Evolutionary conservation across 2,797 vertebrate species (phyloP), one percentile per base, ranked within the genome.

Genomic region (Phrynocephalus forsythii): DNA sequence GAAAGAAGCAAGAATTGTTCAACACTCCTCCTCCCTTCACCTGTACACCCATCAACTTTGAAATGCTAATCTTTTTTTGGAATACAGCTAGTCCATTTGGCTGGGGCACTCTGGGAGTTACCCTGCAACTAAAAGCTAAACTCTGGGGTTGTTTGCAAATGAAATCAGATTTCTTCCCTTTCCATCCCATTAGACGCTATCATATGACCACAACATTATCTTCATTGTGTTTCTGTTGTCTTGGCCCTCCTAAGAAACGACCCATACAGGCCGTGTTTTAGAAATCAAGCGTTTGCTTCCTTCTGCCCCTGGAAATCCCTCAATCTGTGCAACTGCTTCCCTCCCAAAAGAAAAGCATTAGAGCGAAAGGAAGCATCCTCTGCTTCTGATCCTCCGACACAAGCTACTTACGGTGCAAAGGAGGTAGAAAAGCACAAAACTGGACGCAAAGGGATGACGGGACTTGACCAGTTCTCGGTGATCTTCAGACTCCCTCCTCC

Each of bases 361-460:
- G 44, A 80, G 26, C 6, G 11, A 33, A 79, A 20, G 44, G 30
- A 5, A 44, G 52, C 15, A 1, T n/a, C 6, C 6, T 38, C 3
- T 8, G 7, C 6, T 3, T 38, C 3, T 8, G 7, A 30, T 73
- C 16, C 22, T 33, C 30, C 16, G n/a, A 20, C 26, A 52, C n/a
- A 26, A 67, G 69, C 18, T 82, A 89, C 87, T 89, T 76, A 86
- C 88, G 44, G 52, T 63, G 30, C 13, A 44, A 24, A 86, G 4
- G 87, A 76, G 77, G 83, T 81, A 67, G 76, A 67, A 50, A 24
- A 24, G 24, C 18, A 44, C 10, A 52, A 26, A 48, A 30, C 18
- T 30, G 48, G 48, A 44, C 69, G 44, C 5, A 3, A 66, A 75
- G 18, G 26, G 68, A 56, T n/a, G 30, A 8, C 5, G 10, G 48